Evolutionary conservation across 2,888 invertebrate species (phyloP), one percentile per base, ranked within the genome.

Genomic region (Abscondita cerata): DNA sequence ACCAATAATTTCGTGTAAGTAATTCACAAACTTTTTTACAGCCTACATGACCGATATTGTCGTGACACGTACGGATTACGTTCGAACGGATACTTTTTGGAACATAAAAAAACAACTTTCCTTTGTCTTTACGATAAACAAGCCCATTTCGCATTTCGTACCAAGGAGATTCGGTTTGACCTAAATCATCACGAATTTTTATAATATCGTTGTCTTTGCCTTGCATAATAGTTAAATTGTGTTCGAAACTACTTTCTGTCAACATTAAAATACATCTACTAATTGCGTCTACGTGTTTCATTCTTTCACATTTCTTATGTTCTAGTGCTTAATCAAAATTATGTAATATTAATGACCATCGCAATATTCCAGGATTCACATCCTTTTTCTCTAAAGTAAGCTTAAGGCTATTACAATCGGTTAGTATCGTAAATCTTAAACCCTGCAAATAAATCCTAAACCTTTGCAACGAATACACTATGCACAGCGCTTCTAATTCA

Each of bases 51-150:
- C 9, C 6, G 5, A 5, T 33, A 8, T 8, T 5, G 33, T 33
- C 6, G 33, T 25, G 25, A 25, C 48, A 48, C 12, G 12, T 48
- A 13, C 13, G 4, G 3, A 47, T 47, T 5, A 48, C 48, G 36
- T 13, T 34, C 16, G 11, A 8, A 2, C n/a, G 11, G 9, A 51
- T 51, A 4, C 34, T 15, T 51, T 51, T 51, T 1, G 51, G 51
- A 34, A 51, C 51, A 34, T 51, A 51, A 20, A 51, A 51, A 15
- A 51, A 51, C 1, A 51, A 16, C 8, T 15, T 5, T 11, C 36
- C 13, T n/a, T 36, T 51, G 6, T 13, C 33, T 12, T 51, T 51
- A 1, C 36, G 15, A 20, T 34, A 34, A 5, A 51, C 51, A 34
- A 34, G 36, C 1, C 51, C 51, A 51, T 51, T 20, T 16, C 51